phyloP scores from a whole-genome alignment of 1,140 invertebrate species.

The Drosophila equinoxialis region DNA sequence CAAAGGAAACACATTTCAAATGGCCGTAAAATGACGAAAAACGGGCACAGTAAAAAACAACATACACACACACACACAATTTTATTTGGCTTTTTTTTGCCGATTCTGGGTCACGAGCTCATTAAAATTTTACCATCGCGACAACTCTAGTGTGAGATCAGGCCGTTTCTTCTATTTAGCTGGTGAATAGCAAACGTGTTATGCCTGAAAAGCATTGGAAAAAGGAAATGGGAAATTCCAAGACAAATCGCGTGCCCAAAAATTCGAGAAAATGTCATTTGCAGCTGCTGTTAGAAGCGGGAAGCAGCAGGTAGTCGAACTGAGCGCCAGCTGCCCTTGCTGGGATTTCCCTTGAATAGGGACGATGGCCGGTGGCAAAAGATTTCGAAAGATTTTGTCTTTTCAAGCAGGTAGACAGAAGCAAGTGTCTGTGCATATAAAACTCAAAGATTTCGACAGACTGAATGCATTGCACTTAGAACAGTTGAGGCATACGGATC shows the following conservation, averaged over 20 bases:
- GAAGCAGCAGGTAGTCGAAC: conserved; percentile 49
- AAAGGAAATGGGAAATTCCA: conserved; percentile 23
- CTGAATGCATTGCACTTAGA: conserved; percentile 31
- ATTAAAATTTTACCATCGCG: conserved; percentile 45
- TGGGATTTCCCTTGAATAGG: conserved; percentile 54
- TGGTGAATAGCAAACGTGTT: conserved; percentile 23
- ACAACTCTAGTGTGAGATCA: not conserved
- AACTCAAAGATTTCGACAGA: conserved; percentile 13
- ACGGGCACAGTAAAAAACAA: conserved; percentile 13
- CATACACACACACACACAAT: conserved; percentile 4
- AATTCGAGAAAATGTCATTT: conserved; percentile 30
- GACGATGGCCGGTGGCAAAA: conserved; percentile 14
- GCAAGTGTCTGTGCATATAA: conserved; percentile 40
- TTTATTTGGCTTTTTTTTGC: not conserved
- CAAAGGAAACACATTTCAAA: conserved; percentile 45
- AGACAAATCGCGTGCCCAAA: conserved; percentile 55
- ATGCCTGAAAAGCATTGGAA: conserved; percentile 26
- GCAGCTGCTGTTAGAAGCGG: conserved; percentile 48
- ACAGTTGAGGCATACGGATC: conserved; percentile 36
- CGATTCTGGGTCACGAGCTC: conserved; percentile 39
- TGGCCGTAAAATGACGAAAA: conserved; percentile 42
- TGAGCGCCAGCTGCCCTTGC: conserved; percentile 54
- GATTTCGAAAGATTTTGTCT: not conserved
- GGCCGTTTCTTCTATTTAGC: conserved; percentile 12
- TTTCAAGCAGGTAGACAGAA: conserved; percentile 41